A percentile compares a stretch with the other conserved stretches of the same genome.
Evolutionary conservation across 2,113 vertebrate species (phyloP).

Genomic region (Myanophis thanlyinensis): DNA sequence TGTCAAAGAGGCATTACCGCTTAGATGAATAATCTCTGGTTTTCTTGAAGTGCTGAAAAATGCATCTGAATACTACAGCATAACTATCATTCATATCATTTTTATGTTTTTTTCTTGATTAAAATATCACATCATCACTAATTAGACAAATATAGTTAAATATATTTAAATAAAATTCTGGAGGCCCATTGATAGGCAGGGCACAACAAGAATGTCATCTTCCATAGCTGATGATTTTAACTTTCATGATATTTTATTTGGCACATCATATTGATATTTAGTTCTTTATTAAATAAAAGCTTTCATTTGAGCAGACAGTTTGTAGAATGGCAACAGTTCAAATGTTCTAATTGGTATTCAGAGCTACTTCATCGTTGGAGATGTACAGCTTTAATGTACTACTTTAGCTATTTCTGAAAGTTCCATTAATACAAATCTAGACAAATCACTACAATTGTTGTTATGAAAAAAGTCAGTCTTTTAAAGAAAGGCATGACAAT

Average conservation of each 20-base stretch:
- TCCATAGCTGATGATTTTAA: not conserved
- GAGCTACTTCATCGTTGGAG: not conserved
- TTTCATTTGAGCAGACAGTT: not conserved
- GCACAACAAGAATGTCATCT: not conserved
- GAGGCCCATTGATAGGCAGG: not conserved
- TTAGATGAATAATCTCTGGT: conserved; percentile 16
- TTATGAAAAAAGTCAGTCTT: conserved; percentile 8
- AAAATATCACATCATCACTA: conserved; percentile 17
- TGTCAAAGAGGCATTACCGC: not conserved
- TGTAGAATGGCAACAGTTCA: conserved; percentile 14
- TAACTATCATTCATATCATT: conserved; percentile 22
- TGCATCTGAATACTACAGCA: rapidly evolving
- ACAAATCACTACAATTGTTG: conserved; percentile 8
- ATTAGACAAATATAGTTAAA: not conserved
- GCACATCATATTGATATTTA: conserved; percentile 1
- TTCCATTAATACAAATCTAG: not conserved
- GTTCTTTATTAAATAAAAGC: conserved; percentile 16
- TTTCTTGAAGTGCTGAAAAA: conserved; percentile 17
- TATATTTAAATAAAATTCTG: conserved; percentile 32
- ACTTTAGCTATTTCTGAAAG: conserved; percentile 25
- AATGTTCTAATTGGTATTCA: conserved; percentile 9
- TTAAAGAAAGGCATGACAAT: not conserved
- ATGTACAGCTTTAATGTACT: not conserved
- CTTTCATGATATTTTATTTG: not conserved
- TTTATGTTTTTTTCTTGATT: conserved; percentile 18